phyloP scores from a whole-genome alignment of 1,140 invertebrate species.

The Trachymyrmex cornetzi region DNA sequence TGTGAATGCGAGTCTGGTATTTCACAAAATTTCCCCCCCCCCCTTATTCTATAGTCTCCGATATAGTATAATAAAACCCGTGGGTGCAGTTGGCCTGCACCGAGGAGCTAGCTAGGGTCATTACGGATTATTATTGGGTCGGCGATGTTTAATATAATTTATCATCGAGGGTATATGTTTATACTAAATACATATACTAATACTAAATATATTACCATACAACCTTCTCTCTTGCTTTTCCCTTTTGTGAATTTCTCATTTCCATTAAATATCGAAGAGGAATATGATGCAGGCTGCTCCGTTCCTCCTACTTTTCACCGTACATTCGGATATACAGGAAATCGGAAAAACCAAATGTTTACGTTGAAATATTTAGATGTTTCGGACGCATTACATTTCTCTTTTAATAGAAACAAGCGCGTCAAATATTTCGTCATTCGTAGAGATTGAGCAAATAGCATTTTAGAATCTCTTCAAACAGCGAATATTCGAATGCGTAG shows the following conservation, averaged over 20 bases:
- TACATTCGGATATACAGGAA: not conserved
- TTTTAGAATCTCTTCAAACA: conserved; percentile 46
- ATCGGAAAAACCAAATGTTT: conserved; percentile 31
- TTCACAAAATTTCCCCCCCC: conserved; percentile 66
- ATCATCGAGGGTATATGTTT: not conserved
- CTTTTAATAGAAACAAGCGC: conserved; percentile 23
- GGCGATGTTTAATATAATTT: conserved; percentile 55
- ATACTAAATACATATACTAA: conserved; percentile 14
- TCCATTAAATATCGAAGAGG: conserved; percentile 7
- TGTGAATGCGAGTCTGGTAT: conserved; percentile 65
- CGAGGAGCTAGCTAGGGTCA: conserved; percentile 13
- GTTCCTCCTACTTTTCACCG: not conserved
- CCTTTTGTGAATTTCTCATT: conserved; percentile 40
- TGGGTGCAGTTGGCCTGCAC: conserved; percentile 44
- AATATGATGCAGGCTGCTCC: not conserved
- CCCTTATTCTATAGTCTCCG: conserved; percentile 53
- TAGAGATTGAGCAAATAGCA: conserved; percentile 47
- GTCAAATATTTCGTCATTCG: conserved; percentile 41
- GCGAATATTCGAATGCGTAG: conserved; percentile 1
- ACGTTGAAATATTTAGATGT: conserved; percentile 48
- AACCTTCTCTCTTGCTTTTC: not conserved
- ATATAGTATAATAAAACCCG: conserved; percentile 61
- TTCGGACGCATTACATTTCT: not conserved
- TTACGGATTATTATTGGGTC: conserved; percentile 55
- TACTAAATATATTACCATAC: conserved; percentile 13